Evolutionary conservation across 2,797 vertebrate species (phyloP).

Genomic region (Sandelia bainsii): DNA sequence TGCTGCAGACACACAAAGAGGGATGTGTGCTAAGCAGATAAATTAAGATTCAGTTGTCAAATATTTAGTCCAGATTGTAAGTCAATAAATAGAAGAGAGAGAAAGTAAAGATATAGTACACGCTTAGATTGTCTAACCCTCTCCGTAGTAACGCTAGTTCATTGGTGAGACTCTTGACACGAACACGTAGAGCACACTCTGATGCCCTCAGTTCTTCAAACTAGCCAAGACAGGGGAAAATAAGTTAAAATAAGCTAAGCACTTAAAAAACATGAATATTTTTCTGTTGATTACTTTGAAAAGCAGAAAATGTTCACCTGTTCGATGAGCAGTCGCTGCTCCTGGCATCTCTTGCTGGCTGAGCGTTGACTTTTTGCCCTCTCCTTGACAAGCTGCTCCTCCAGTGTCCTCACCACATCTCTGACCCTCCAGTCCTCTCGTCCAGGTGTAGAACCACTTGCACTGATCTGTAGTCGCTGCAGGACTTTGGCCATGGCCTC

Average conservation of each 20-base stretch:
- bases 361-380: slow-evolving; percentile 85
- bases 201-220: slow-evolving; percentile 89
- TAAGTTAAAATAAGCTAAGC: slow-evolving; percentile 9
- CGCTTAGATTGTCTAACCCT: slow-evolving; percentile 85
- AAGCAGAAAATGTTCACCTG: slow-evolving; percentile 80
- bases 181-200: slow-evolving; percentile 86
- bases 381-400: slow-evolving; percentile 90
- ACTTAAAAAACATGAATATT: not conserved
- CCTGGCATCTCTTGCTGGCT: slow-evolving; percentile 85
- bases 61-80: not conserved
- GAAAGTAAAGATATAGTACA: slow-evolving; percentile 71
- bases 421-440: slow-evolving; percentile 83
- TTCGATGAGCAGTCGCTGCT: slow-evolving; percentile 86
- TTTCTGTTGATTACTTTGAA: not conserved
- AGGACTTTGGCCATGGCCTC: slow-evolving; percentile 83
- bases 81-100: slow-evolving; percentile 43
- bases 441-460: slow-evolving; percentile 56
- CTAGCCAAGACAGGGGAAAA: slow-evolving; percentile 62
- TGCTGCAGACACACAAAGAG: slow-evolving; percentile 66
- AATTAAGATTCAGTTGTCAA: not conserved
- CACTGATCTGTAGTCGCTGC: slow-evolving; percentile 81
- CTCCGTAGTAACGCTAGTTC: slow-evolving; percentile 88
- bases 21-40: not conserved
- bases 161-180: slow-evolving; percentile 88
- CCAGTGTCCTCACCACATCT: slow-evolving; percentile 84